Base-by-base conservation (phyloP, 2,113 vertebrate species). In the Pseudorasbora parva region DNA sequence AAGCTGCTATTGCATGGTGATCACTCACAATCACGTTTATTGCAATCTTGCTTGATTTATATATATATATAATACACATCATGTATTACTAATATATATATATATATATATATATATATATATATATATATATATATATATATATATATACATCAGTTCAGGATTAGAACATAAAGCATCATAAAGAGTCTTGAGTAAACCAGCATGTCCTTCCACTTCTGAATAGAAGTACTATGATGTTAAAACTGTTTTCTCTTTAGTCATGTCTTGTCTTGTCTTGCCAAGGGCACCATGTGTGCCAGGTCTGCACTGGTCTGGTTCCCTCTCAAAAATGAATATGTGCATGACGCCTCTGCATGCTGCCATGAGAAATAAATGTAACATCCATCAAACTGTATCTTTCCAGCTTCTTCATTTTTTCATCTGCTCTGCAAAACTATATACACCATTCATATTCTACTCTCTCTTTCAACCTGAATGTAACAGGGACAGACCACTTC, bases 261-360 rank as follows among this genome's bases (percentile, higher is more conserved):
- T 77, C 74, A 41, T 57, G 74, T 81, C 27, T 41, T 41, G 74
- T 80, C 25, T 51, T 51, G 60, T 81, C 27, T 41, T 77, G 74
- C 51, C 51, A 54, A n/a, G 17, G 54, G 74, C 74, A 41, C 2
- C 11, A 49, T 49, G n/a, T 66, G 60, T 62, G 41, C 25, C 41
- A 64, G 17, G 8, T 27, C 57, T 51, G 51, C 27, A 57, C 30
- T 77, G 27, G 51, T 77, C 37, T 37, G 37, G 37, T 7, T 37
- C 30, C 74, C 51, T 56, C 74, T 57, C 49, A 77, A 21, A 77
- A 59, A 21, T 45, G 10, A 59, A 49, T 47, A 25, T 11, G 47
- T 27, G 45, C 25, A 51, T 25, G 51, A 76, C 9, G 30, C 30
- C 51, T 19, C 19, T 77, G 19, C 21, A 68, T 23, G n/a, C 47